A percentile compares a stretch with the other conserved stretches of the same genome.
phyloP scores from a whole-genome alignment of 2,113 vertebrate genomes.

The Columba livia region DNA sequence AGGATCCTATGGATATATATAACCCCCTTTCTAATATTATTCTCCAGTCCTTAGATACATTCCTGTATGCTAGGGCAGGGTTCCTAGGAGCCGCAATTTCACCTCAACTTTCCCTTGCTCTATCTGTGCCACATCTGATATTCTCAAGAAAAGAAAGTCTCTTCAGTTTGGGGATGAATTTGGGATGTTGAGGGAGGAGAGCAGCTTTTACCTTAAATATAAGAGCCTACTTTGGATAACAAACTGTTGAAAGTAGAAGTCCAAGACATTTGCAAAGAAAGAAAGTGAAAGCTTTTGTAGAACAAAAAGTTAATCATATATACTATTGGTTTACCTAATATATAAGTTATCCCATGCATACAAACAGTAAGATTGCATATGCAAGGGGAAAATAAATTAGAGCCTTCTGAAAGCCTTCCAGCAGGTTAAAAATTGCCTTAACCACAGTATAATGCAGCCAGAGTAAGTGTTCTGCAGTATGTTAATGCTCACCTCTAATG shows the following conservation, averaged over 20 bases:
- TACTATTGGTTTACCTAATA: neutral
- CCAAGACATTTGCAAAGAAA: neutral
- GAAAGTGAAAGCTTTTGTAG: neutral
- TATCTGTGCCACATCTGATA: neutral
- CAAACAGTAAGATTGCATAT: neutral
- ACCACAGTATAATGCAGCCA: neutral
- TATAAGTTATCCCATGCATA: neutral
- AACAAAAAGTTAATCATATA: neutral
- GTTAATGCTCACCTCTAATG: neutral
- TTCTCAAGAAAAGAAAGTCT: neutral
- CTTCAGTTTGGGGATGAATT: neutral
- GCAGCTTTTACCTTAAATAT: neutral
- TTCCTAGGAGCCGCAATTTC: neutral
- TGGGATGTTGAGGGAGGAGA: neutral
- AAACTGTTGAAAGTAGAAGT: neutral
- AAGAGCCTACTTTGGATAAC: neutral
- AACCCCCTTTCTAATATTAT: neutral
- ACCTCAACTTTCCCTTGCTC: neutral
- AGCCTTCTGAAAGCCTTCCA: conserved; percentile 23
- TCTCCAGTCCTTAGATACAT: neutral
- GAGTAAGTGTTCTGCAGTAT: conserved; percentile 28
- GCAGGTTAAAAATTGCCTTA: conserved; percentile 32
- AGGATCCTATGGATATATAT: neutral
- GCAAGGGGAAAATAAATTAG: neutral
- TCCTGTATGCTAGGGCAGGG: neutral